phyloP scores from a whole-genome alignment of 1,140 invertebrate species.

The Chlorops oryzae region DNA sequence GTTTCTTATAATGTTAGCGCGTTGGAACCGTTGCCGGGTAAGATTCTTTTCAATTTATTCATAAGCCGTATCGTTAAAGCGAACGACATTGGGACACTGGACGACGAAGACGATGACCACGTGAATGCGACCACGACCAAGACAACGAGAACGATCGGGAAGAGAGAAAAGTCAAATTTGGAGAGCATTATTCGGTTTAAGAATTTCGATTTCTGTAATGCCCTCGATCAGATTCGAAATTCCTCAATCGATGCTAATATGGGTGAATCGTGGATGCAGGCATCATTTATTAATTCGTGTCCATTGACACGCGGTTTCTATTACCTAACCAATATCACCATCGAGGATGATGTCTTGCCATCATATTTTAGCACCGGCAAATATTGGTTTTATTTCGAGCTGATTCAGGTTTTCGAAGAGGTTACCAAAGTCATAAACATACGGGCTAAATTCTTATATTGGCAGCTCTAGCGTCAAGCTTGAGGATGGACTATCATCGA shows the following conservation, averaged over 20 bases:
- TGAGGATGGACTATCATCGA: too few species aligned
- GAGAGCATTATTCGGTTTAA: slow-evolving; percentile 2
- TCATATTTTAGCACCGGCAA: not conserved
- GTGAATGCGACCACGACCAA: too few species aligned
- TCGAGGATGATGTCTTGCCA: slow-evolving; percentile 2
- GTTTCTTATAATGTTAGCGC: slow-evolving; percentile 12
- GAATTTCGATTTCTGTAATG: slow-evolving; percentile 17
- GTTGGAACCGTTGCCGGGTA: slow-evolving; percentile 10
- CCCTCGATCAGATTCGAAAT: slow-evolving; percentile 8
- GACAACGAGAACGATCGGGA: too few species aligned
- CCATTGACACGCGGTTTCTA: slow-evolving; percentile 15
- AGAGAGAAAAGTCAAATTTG: too few species aligned
- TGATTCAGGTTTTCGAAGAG: slow-evolving; percentile 13
- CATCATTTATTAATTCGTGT: slow-evolving; percentile 13
- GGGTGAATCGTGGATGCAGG: not conserved
- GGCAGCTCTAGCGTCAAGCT: too few species aligned
- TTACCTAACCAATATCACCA: slow-evolving; percentile 11
- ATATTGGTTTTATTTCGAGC: slow-evolving; percentile 12
- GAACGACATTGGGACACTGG: not conserved
- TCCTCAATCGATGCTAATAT: not conserved
- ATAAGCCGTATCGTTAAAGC: slow-evolving; percentile 6
- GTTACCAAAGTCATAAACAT: slow-evolving; percentile 11
- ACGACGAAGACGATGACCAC: too few species aligned
- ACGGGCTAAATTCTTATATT: not conserved
- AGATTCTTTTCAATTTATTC: slow-evolving; percentile 14